phyloP scores from a whole-genome alignment of 1,140 invertebrate species.

The Dolichoris vasculosae region DNA sequence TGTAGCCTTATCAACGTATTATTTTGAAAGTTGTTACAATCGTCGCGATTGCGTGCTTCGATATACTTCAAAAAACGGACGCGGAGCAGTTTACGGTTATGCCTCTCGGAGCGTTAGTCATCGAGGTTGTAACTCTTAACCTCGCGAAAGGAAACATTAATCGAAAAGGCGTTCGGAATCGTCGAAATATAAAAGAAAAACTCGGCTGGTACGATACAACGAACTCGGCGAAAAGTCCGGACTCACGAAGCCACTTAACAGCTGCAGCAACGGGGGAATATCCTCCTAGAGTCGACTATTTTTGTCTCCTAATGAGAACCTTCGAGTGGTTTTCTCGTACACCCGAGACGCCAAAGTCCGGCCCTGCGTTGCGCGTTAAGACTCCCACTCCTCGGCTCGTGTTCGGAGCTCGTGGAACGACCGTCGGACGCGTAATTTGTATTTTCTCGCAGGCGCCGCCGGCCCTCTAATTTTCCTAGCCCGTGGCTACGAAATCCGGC shows the following conservation, averaged over 20 bases:
- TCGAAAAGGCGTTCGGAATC: too few relatives aligned
- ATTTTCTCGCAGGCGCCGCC: neutral
- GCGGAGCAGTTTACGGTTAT: too few relatives aligned
- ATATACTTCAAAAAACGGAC: too few relatives aligned
- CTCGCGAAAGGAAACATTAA: too few relatives aligned
- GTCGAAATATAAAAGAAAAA: too few relatives aligned
- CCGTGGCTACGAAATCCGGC: neutral
- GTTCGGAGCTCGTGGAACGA: neutral
- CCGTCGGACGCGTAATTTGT: neutral
- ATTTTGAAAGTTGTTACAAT: neutral
- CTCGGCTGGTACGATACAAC: too few relatives aligned
- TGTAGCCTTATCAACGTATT: neutral
- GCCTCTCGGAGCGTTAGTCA: too few relatives aligned
- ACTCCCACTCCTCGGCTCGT: neutral
- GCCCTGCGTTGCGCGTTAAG: neutral
- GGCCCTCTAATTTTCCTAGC: neutral
- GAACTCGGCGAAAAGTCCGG: neutral
- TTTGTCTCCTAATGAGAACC: slow-evolving; percentile 44
- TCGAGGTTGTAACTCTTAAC: too few relatives aligned
- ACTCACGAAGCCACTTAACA: neutral
- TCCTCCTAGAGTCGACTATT: slow-evolving; percentile 39
- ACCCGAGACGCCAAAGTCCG: neutral
- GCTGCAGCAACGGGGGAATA: slow-evolving; percentile 45
- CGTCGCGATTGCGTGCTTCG: too few relatives aligned
- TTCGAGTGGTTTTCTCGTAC: slow-evolving; percentile 29